Conservation (phyloP, 2,888 invertebrate species). For the Agrilus cyanescens region DNA sequence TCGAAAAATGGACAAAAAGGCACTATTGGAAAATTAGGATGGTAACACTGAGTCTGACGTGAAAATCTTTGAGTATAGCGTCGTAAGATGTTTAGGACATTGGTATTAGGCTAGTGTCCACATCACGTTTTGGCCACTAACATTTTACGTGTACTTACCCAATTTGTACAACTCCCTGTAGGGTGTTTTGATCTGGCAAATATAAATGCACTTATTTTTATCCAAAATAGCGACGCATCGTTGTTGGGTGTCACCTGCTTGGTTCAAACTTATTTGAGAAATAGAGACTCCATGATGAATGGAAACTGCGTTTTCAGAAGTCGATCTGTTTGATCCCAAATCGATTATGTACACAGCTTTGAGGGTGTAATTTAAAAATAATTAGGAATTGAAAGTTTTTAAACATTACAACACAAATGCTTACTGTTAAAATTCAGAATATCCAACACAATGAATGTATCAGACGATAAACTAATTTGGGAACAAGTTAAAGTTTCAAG, state of each 20-base stretch:
- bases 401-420: constrained; percentile 3
- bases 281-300: constrained; percentile 68
- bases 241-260: constrained; percentile 66
- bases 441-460: constrained; percentile 78
- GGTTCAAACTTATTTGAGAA: constrained; percentile 72
- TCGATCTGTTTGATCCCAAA: constrained; percentile 60
- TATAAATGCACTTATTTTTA: constrained; percentile 74
- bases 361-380: neutral
- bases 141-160: too few species aligned
- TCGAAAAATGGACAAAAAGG: too few species aligned
- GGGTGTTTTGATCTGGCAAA: constrained; percentile 59
- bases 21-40: too few species aligned
- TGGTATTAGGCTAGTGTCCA: too few species aligned
- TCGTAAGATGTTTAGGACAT: too few species aligned
- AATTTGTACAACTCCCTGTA: constrained; percentile 59
- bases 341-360: constrained; percentile 77
- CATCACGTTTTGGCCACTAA: too few species aligned
- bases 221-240: constrained; percentile 82
- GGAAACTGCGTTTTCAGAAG: constrained; percentile 61
- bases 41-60: too few species aligned
- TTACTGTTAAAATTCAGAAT: constrained; percentile 70
- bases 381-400: neutral
- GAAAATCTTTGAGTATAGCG: too few species aligned
- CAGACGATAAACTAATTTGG: constrained; percentile 72
- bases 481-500: constrained; percentile 67